A percentile compares a stretch with the other conserved stretches of the same genome.
phyloP scores from a whole-genome alignment of 1,140 invertebrate genomes.

The Goniozus legneri region DNA sequence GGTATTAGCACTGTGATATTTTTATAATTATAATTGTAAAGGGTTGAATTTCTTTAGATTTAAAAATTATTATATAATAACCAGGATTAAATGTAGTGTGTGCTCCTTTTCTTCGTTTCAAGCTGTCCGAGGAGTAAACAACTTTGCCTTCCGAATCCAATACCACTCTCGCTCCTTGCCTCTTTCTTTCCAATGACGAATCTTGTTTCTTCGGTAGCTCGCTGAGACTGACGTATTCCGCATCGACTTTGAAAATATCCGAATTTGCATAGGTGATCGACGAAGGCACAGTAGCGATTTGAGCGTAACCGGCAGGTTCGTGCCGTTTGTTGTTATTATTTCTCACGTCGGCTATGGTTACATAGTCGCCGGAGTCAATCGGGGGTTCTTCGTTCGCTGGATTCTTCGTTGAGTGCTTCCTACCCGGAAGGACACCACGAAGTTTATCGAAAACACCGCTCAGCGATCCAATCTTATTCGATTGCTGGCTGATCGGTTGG shows the following conservation, averaged over 20 bases:
- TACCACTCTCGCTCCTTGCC: conserved; percentile 76
- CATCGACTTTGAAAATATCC: conserved; percentile 53
- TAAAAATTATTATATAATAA: conserved; percentile 11
- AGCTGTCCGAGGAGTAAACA: conserved; percentile 84
- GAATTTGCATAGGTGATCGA: conserved; percentile 42
- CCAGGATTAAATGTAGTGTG: conserved; percentile 83
- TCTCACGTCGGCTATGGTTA: conserved; percentile 77
- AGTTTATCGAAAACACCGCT: conserved; percentile 49
- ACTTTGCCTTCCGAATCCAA: conserved; percentile 86
- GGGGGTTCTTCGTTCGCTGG: conserved; percentile 45
- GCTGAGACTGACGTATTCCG: conserved; percentile 77
- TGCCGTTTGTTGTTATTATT: conserved; percentile 67
- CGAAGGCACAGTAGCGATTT: conserved; percentile 13
- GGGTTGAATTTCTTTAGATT: too few relatives aligned
- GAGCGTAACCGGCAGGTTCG: conserved; percentile 45
- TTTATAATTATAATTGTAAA: too few relatives aligned
- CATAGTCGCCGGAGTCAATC: conserved; percentile 72
- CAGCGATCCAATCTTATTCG: conserved; percentile 35
- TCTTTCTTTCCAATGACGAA: conserved; percentile 55
- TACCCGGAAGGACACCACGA: conserved; percentile 46
- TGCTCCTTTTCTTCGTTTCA: conserved; percentile 74
- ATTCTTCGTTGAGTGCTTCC: conserved; percentile 50
- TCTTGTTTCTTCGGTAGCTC: conserved; percentile 63
- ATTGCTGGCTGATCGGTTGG: conserved; percentile 2
- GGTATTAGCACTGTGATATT: too few relatives aligned